Conservation (phyloP, 2,797 vertebrate species). For the Muscicapa comitata region DNA sequence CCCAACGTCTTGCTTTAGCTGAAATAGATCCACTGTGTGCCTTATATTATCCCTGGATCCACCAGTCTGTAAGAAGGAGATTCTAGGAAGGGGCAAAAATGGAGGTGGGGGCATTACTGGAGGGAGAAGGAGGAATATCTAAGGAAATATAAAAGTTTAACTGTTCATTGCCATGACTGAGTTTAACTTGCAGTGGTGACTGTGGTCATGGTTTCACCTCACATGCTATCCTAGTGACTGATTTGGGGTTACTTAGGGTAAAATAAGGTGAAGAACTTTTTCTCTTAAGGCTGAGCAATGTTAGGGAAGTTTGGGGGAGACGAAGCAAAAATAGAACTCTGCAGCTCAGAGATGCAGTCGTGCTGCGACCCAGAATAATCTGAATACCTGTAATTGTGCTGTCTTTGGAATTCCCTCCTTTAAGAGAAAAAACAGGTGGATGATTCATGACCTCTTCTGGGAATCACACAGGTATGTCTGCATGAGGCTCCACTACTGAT, state of each 20-base stretch:
- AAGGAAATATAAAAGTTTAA: background rate
- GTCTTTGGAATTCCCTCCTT: background rate
- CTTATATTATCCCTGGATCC: background rate
- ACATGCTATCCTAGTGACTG: background rate
- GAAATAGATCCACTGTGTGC: background rate
- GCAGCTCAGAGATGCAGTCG: background rate
- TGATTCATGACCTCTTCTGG: background rate
- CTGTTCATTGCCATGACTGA: background rate
- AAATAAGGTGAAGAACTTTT: background rate
- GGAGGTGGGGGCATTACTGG: background rate
- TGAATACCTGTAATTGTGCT: background rate
- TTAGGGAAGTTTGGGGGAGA: background rate
- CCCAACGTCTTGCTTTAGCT: background rate
- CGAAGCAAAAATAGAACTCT: background rate
- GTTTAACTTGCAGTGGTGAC: background rate
- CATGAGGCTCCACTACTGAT: background rate
- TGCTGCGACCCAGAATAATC: background rate
- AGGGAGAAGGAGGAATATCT: background rate
- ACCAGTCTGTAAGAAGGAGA: background rate
- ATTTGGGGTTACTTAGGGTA: background rate
- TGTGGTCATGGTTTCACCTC: accelerated
- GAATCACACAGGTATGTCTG: background rate
- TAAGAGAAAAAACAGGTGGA: background rate
- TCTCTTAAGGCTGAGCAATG: background rate
- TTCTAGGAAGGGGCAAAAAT: background rate